These are phyloP conservation scores for Pygocentrus nattereri DNA, from an alignment of 2,797 vertebrate genomes.

Conservation along the genomic window DNA sequence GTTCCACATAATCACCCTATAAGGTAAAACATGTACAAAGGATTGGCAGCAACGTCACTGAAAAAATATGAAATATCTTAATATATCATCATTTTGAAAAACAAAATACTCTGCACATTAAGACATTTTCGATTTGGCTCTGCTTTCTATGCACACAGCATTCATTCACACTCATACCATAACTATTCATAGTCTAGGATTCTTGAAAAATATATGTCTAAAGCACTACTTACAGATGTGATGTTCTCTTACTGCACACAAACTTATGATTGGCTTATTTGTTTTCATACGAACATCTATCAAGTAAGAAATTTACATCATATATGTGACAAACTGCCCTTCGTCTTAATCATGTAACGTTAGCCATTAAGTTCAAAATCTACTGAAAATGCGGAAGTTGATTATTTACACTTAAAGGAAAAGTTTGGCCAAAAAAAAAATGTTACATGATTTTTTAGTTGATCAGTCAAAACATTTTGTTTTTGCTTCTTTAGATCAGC, in stretches of 20 bases:
- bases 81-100: slow-evolving; percentile 15
- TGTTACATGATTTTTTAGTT: too few species aligned
- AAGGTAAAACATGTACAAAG: slow-evolving; percentile 16
- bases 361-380: neutral
- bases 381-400: neutral
- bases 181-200: slow-evolving; percentile 7
- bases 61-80: slow-evolving; percentile 5
- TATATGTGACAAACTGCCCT: neutral
- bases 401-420: slow-evolving; percentile 42
- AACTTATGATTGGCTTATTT: neutral
- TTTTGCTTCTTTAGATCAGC: too few species aligned
- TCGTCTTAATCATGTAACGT: neutral
- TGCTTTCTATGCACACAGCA: slow-evolving; percentile 19
- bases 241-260: slow-evolving; percentile 26
- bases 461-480: too few species aligned
- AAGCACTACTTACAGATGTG: slow-evolving; percentile 28
- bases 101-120: slow-evolving; percentile 22
- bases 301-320: slow-evolving; percentile 1
- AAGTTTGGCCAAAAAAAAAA: neutral
- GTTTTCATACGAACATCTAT: neutral
- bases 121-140: slow-evolving; percentile 7
- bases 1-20: slow-evolving; percentile 6
- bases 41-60: slow-evolving; percentile 18
- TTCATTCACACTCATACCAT: slow-evolving; percentile 1
- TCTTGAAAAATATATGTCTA: slow-evolving; percentile 38